Base-by-base conservation (phyloP, 2,888 invertebrate species). In the Morpho achilles region DNA sequence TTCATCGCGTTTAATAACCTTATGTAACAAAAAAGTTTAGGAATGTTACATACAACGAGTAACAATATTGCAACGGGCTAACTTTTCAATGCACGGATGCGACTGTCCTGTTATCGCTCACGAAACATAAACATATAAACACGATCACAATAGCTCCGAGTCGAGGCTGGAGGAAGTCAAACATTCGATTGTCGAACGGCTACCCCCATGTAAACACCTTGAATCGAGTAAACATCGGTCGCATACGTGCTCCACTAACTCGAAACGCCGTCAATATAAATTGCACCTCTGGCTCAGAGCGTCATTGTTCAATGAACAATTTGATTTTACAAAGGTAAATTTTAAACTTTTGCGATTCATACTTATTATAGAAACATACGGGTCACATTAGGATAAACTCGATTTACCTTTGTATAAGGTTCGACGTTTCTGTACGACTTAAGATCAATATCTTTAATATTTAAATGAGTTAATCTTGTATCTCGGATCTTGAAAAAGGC, bases 111-210 rank as follows among this genome's bases (percentile, higher is more conserved):
- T 72, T 71, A 70, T 66, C 63, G 59, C 48, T 53, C 62, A 58
- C 65, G 65, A 66, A 72, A 64, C 63, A 72, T 79, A 81, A 79
- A 84, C 79, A 80, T 72, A 73, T 71, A 70, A 70, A 75, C 71
- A 69, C 66, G 67, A 71, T 71, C 66, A 84, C 85, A 85, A 84
- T 84, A 76, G 79, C 67, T 67, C 68, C 67, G 69, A 70, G 71
- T 70, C 75, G 72, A 77, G 73, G 70, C 68, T 69, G 71, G 68
- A 71, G 74, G 67, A 75, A 75, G 73, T 71, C 76, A 85, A 86
- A 87, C 84, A 85, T 76, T 73, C 79, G 70, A 84, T 82, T 83
- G 84, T 81, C 77, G 69, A 72, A 75, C 71, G 63, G 67, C 60
- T 52, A 50, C 64, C 61, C 63, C 54, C 67, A 65, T 72, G 72